A percentile compares a stretch with the other conserved stretches of the same genome.
Conservation (phyloP, 2,113 vertebrate genomes). For the Glaucomys volans region DNA sequence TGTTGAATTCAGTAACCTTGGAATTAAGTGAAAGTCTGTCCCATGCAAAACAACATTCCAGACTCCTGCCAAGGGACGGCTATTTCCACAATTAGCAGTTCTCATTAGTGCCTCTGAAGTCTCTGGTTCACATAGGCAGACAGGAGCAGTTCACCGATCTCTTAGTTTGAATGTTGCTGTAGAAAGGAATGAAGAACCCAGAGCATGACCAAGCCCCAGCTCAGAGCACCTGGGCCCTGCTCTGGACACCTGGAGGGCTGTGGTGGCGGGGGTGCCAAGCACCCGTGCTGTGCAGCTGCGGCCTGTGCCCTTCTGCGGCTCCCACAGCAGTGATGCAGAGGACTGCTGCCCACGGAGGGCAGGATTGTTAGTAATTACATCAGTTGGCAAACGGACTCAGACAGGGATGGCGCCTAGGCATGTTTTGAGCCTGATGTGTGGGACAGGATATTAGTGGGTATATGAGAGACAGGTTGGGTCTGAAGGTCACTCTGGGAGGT, state of each 20-base stretch:
- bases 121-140: neutral
- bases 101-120: neutral
- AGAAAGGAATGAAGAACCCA: neutral
- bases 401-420: neutral
- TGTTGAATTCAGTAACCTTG: neutral
- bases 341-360: neutral
- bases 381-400: neutral
- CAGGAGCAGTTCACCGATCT: neutral
- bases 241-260: neutral
- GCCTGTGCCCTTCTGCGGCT: neutral
- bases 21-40: neutral
- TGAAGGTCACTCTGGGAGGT: neutral
- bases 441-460: neutral
- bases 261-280: accelerated
- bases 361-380: neutral
- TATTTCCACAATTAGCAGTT: neutral
- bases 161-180: neutral
- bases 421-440: neutral
- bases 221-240: neutral
- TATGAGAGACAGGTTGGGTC: neutral
- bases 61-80: neutral
- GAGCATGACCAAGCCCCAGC: neutral
- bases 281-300: neutral
- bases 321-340: neutral
- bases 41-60: neutral